Evolutionary conservation across 2,888 invertebrate genomes (phyloP).

Genomic region (Pheosia tremula): DNA sequence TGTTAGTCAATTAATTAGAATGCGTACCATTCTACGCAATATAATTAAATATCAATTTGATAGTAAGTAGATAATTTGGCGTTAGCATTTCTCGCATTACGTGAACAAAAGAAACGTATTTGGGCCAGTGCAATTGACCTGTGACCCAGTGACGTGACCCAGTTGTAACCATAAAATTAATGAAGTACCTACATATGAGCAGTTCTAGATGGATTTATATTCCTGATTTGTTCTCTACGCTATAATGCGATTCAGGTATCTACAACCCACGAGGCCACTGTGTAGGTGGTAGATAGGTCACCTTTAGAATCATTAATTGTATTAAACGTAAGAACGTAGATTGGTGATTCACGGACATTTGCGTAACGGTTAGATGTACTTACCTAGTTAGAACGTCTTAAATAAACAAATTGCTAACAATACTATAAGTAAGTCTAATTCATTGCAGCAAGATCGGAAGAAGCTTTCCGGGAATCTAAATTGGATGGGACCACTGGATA

Average conservation of each 20-base stretch:
- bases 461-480: too few species aligned
- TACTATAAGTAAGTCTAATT: too few species aligned
- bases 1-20: too few species aligned
- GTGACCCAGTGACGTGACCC: constrained; percentile 31
- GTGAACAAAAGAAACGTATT: constrained; percentile 34
- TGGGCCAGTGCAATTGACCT: constrained; percentile 37
- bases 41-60: neutral
- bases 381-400: neutral
- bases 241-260: neutral
- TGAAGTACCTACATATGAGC: constrained; percentile 13
- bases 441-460: too few species aligned
- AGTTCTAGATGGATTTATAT: constrained; percentile 11
- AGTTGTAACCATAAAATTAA: constrained; percentile 18
- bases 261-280: constrained; percentile 12
- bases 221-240: constrained; percentile 10
- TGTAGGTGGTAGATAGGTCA: constrained; percentile 12
- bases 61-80: constrained; percentile 2
- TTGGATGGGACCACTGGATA: too few species aligned
- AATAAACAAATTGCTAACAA: neutral
- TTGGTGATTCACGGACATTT: neutral
- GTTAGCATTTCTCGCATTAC: constrained; percentile 8
- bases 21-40: neutral
- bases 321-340: constrained; percentile 13
- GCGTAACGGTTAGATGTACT: neutral
- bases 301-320: constrained; percentile 19